phyloP scores from a whole-genome alignment of 2,113 vertebrate genomes.

The zebrafish (Danio rerio) region GRCz12tu NC_133180.1:68246501-68247000 shows the following conservation, averaged over 20 bases:
- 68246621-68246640: too few relatives aligned
- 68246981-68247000: background rate
- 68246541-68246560: background rate
- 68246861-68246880: background rate
- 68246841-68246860: background rate
- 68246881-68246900: background rate
- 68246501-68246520: background rate
- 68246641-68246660: background rate
- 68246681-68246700: background rate
- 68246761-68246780: too few relatives aligned
- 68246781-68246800: background rate
- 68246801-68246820: background rate
- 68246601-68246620: background rate
- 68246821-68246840: background rate
- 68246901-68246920: background rate
- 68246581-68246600: background rate
- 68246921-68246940: background rate
- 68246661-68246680: slow-evolving; percentile 7
- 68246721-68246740: background rate
- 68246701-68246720: background rate
- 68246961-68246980: background rate
- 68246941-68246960: background rate
- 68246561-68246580: background rate
- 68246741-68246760: background rate
- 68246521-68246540: background rate